These are phyloP conservation scores for Lateolabrax maculatus DNA, from an alignment of 2,797 vertebrate genomes.

Conservation along the genomic window DNA sequence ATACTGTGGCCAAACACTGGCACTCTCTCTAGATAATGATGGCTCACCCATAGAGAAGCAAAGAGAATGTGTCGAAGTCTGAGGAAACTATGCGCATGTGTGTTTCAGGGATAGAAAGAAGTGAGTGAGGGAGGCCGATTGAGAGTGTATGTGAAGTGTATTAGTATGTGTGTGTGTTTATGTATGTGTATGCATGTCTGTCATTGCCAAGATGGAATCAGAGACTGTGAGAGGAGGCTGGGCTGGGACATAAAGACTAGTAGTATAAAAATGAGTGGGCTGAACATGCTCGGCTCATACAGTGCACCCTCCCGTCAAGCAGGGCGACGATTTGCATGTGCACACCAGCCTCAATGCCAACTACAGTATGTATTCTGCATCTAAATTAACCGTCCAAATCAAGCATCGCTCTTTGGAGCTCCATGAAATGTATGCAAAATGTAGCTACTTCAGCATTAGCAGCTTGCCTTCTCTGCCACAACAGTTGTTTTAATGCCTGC, in stretches of 20 bases:
- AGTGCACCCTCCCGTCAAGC: slow-evolving; percentile 81
- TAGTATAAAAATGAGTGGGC: slow-evolving; percentile 85
- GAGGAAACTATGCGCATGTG: slow-evolving; percentile 74
- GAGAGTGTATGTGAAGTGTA: slow-evolving; percentile 63
- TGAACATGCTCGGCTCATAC: slow-evolving; percentile 78
- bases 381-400: slow-evolving; percentile 83
- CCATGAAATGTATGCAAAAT: slow-evolving; percentile 86
- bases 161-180: slow-evolving; percentile 39
- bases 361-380: slow-evolving; percentile 77
- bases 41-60: slow-evolving; percentile 79
- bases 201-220: slow-evolving; percentile 83
- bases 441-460: slow-evolving; percentile 78
- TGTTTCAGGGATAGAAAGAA: slow-evolving; percentile 69
- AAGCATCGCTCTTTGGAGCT: slow-evolving; percentile 73
- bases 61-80: slow-evolving; percentile 77
- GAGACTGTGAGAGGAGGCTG: slow-evolving; percentile 77
- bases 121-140: slow-evolving; percentile 66
- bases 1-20: slow-evolving; percentile 82
- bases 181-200: slow-evolving; percentile 57
- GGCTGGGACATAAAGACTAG: slow-evolving; percentile 83
- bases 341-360: slow-evolving; percentile 73
- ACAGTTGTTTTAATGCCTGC: slow-evolving; percentile 70
- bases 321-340: slow-evolving; percentile 82
- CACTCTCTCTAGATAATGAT: slow-evolving; percentile 83
- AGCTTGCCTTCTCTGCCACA: slow-evolving; percentile 43